Percentiles rank a stretch among this genome's conserved stretches.
Evolutionary conservation across 2,888 invertebrate species (phyloP).

Genomic region (Athalia cordata): DNA sequence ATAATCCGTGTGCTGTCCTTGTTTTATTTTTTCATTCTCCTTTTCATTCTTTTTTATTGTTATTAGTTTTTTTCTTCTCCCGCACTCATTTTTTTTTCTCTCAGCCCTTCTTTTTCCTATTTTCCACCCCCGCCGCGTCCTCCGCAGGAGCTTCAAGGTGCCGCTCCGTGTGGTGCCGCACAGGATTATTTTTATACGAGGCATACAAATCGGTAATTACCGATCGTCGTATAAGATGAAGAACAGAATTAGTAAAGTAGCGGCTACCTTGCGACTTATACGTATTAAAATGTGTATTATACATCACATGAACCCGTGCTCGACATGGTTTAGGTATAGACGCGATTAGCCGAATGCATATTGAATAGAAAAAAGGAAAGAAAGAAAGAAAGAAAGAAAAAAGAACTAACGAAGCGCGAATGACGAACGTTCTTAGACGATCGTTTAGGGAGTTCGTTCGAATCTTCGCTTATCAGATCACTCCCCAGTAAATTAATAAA

Average conservation of each 20-base stretch:
- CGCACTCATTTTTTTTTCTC: too few species aligned
- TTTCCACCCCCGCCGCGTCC: conserved; percentile 1
- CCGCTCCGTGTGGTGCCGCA: neutral
- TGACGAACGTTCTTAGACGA: conserved; percentile 38
- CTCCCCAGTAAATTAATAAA: conserved; percentile 67
- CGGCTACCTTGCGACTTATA: conserved; percentile 14
- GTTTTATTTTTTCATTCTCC: neutral
- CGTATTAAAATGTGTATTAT: too few species aligned
- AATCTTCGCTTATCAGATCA: conserved; percentile 41
- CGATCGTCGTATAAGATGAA: neutral
- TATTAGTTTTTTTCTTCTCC: too few species aligned
- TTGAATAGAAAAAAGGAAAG: conserved; percentile 1
- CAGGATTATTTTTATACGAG: neutral
- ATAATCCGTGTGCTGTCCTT: neutral
- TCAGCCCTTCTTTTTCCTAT: neutral
- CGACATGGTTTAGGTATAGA: conserved; percentile 9
- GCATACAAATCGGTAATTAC: conserved; percentile 42
- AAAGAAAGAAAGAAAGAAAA: too few species aligned
- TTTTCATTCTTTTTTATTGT: neutral
- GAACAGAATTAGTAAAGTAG: neutral
- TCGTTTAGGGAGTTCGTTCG: conserved; percentile 20
- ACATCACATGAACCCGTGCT: neutral
- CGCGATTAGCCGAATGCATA: conserved; percentile 28
- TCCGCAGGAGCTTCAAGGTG: neutral
- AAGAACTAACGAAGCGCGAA: neutral